Evolutionary conservation across 2,888 invertebrate genomes (phyloP), one percentile per base, ranked within the genome.

Genomic region (Timema podura): DNA sequence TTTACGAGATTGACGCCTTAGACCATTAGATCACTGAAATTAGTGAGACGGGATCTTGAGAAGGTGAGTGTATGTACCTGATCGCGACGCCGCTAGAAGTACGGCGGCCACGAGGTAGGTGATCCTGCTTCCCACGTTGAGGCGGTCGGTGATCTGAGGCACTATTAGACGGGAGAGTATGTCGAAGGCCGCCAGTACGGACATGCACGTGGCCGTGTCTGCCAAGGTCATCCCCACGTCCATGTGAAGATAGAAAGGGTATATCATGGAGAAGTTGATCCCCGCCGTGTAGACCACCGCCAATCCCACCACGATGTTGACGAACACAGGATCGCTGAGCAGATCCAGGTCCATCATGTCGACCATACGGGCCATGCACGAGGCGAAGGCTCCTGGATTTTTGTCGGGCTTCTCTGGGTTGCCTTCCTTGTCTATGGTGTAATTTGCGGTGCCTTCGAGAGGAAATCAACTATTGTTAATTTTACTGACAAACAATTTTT

Each of bases 241-340:
- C 11, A 79, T 79, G 2, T 87, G 86, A 49, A 91, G 81, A 77
- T 89, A 90, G 76, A 88, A 86, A 7, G 91, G 91, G 75, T 85
- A 89, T 51, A 91, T 81, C 84, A 91, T 87, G 72, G 88, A 88
- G 77, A 90, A 91, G 77, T 89, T 88, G 70, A 89, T 86, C 65
- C 88, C 86, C 0, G 89, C 88, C 8, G 89, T 87, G 68, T 89
- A 89, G 7, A 87, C 86, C 45, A 90, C 77, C 0, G 88, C 87
- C 70, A 89, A 84, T 57, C 90, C 91, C 54, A 89, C 81, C 68
- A 89, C 85, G 47, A 91, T 86, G 77, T 89, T 89, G 73, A 89
- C 80, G 77, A 90, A 91, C 5, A 85, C 82, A 0, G 85, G 82
- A 78, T 88, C 89, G 47, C 83, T 83, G 9, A 91, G 78, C 9